These are phyloP conservation scores for Muscicapa adusta DNA, from an alignment of 2,113 vertebrate species.

Conservation along the genomic window DNA sequence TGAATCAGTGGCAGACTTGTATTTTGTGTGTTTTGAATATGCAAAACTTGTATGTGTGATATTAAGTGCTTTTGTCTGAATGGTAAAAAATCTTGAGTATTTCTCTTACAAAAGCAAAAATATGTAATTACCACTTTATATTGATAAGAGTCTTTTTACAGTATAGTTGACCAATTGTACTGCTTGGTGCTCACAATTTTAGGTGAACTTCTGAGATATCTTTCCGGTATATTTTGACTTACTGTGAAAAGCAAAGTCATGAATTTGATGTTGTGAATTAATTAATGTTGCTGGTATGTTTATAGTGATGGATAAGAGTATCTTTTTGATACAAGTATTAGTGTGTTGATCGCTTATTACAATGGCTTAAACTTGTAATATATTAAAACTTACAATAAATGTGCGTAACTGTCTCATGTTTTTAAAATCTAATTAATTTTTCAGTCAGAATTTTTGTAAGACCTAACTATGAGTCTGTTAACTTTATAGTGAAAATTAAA, in stretches of 20 bases:
- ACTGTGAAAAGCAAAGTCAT: neutral
- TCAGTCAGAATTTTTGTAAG: neutral
- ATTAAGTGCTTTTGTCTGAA: neutral
- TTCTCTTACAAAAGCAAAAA: neutral
- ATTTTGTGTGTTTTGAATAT: neutral
- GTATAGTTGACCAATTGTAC: neutral
- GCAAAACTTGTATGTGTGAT: neutral
- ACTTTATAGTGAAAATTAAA: neutral
- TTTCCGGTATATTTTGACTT: neutral
- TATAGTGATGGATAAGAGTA: neutral
- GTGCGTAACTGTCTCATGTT: neutral
- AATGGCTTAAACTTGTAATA: neutral
- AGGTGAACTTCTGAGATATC: neutral
- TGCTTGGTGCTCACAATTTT: neutral
- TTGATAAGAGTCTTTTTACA: neutral
- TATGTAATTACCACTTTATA: neutral
- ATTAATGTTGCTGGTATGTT: neutral
- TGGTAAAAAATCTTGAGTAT: neutral
- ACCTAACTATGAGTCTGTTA: neutral
- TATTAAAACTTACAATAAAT: conserved; percentile 44
- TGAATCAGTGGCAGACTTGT: neutral
- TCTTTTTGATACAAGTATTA: neutral
- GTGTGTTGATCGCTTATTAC: neutral
- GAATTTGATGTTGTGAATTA: neutral
- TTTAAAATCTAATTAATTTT: neutral